Conservation (phyloP, 1,140 invertebrate species). For the Papilio xuthus region DNA sequence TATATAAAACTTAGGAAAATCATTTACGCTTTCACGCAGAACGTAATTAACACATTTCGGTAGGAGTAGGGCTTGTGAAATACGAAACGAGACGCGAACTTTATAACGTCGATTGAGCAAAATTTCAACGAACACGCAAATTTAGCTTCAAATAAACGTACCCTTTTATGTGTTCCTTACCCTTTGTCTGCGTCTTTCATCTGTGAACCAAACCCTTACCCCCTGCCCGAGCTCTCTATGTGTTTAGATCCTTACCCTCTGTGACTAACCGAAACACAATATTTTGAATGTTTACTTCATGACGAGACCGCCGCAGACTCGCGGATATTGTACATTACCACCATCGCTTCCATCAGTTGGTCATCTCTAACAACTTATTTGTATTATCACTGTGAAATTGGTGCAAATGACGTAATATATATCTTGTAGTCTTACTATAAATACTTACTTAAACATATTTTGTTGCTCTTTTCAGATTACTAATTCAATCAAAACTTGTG, state of each 20-base stretch:
- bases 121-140: slow-evolving; percentile 80
- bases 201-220: slow-evolving; percentile 81
- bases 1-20: slow-evolving; percentile 79
- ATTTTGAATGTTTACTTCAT: slow-evolving; percentile 77
- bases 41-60: slow-evolving; percentile 73
- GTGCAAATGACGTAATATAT: slow-evolving; percentile 60
- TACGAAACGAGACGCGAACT: slow-evolving; percentile 71
- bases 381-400: slow-evolving; percentile 68
- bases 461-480: slow-evolving; percentile 14
- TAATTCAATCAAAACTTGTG: background rate
- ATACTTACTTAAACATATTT: slow-evolving; percentile 25
- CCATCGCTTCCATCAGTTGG: slow-evolving; percentile 75
- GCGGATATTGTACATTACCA: slow-evolving; percentile 77
- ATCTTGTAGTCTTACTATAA: slow-evolving; percentile 22
- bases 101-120: slow-evolving; percentile 73
- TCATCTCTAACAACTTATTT: slow-evolving; percentile 58
- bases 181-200: slow-evolving; percentile 86
- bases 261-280: slow-evolving; percentile 79
- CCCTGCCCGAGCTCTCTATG: slow-evolving; percentile 80
- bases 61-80: slow-evolving; percentile 73
- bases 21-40: slow-evolving; percentile 81
- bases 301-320: slow-evolving; percentile 68
- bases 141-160: slow-evolving; percentile 80
- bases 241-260: slow-evolving; percentile 81
- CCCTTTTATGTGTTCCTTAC: slow-evolving; percentile 82